A percentile compares a stretch with the other conserved stretches of the same genome.
phyloP scores from a whole-genome alignment of 30 jellyfish, hydroid and myxozoan genomes.

The Sanderia malayensis region DNA sequence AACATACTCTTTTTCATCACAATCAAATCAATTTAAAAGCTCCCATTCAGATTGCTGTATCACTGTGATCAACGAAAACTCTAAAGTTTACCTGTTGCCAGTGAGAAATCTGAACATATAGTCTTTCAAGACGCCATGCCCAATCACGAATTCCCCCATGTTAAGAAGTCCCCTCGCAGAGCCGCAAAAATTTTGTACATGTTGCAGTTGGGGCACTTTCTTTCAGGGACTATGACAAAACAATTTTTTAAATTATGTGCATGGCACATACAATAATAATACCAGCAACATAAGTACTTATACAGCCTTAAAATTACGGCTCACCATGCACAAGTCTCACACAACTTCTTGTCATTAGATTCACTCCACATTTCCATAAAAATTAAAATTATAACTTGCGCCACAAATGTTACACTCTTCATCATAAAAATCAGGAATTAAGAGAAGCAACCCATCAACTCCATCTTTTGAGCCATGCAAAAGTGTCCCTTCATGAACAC shows the following conservation, averaged over 20 bases:
- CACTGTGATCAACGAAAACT: not conserved
- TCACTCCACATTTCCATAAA: conserved; percentile 20
- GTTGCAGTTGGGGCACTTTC: too few species aligned
- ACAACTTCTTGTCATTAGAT: not conserved
- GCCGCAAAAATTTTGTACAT: too few species aligned
- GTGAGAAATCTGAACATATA: not conserved
- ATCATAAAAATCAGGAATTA: conserved; percentile 17
- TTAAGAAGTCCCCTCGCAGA: too few species aligned
- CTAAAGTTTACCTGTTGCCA: too few species aligned
- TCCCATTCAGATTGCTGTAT: not conserved
- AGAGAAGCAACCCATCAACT: too few species aligned
- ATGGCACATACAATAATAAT: not conserved
- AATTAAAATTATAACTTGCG: not conserved
- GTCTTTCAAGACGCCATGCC: conserved; percentile 6
- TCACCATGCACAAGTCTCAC: conserved; percentile 7
- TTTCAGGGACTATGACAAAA: not conserved
- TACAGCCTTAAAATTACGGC: too few species aligned
- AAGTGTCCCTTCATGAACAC: too few species aligned
- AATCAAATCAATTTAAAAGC: too few species aligned
- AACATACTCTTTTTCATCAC: too few species aligned
- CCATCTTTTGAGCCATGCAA: too few species aligned
- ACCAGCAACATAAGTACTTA: too few species aligned
- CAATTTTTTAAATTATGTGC: too few species aligned
- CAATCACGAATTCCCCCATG: conserved; percentile 1
- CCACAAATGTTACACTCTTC: conserved; percentile 19